Evolutionary conservation across 2,888 invertebrate species (phyloP).

Genomic region (Serrognathus titanus): DNA sequence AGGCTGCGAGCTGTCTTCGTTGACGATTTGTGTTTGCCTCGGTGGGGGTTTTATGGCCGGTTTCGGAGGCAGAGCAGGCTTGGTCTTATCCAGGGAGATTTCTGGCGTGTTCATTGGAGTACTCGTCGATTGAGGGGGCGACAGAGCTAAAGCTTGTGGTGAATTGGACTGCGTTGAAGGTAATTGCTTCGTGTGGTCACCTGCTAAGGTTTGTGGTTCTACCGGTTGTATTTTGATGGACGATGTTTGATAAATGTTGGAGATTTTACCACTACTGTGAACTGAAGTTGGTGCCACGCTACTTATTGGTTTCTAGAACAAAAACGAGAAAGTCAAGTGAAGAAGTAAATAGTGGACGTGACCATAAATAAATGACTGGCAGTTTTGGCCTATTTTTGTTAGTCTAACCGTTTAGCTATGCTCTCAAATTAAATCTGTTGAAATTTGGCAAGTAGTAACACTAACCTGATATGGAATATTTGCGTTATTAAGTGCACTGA

Average conservation of each 20-base stretch:
- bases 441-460: neutral
- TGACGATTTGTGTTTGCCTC: conserved; percentile 46
- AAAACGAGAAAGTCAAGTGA: neutral
- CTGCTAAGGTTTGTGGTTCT: conserved; percentile 68
- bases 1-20: conserved; percentile 49
- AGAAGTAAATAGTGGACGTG: too few relatives aligned
- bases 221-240: conserved; percentile 79
- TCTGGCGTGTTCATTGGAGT: conserved; percentile 57
- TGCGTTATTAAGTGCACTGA: conserved; percentile 12
- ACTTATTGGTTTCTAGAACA: conserved; percentile 74
- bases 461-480: conserved; percentile 16
- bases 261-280: conserved; percentile 65
- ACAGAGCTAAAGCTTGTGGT: conserved; percentile 35
- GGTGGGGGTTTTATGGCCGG: conserved; percentile 66
- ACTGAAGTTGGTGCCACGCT: conserved; percentile 80
- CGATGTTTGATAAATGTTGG: conserved; percentile 76
- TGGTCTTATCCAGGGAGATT: conserved; percentile 56
- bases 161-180: conserved; percentile 31
- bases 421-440: neutral
- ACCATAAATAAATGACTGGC: too few relatives aligned
- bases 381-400: neutral
- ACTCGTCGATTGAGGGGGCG: conserved; percentile 61
- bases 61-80: conserved; percentile 81
- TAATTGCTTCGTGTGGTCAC: conserved; percentile 46
- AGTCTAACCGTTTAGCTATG: neutral